Base-by-base conservation (phyloP, 2,888 invertebrate species). In the Dolichomitus sp. region DNA sequence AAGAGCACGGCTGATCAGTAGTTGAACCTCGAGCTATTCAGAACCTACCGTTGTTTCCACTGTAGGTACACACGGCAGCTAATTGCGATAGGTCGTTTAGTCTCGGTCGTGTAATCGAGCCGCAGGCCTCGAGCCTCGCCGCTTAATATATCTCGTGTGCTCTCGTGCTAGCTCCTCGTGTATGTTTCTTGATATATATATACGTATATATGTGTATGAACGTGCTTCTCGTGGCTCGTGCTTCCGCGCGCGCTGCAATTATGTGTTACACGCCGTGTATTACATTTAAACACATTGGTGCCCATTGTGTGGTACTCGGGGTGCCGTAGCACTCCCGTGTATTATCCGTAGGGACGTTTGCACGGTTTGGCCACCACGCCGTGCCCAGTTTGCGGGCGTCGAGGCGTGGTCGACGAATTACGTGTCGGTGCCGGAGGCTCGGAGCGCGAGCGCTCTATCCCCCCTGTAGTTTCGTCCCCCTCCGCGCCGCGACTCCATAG, bases 341-440 rank as follows among this genome's bases (percentile, higher is more conserved):
- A 83, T 80, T 83, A 83, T 54, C 76, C 76, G 76, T 79, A 65
- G 77, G 82, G 61, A 75, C 82, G 82, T 79, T 82, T 82, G 82
- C 72, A 76, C 48, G 61, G 74, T 79, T 79, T 57, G 77, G 73
- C 57, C 54, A 70, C 79, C 69, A 75, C 79, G 77, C 81, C 79
- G 84, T 80, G 65, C 75, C 84, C 65, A 79, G 83, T 73, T 82
- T 83, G 85, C 78, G 76, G 81, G 84, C 86, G 86, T 81, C 85
- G 88, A 87, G 88, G 89, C 89, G 89, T 88, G 89, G 86, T 78
- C 85, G 81, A 81, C 85, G 86, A 88, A 89, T 89, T 88, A 88
- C 87, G 86, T 87, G 86, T 84, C 86, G 85, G 84, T 84, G 79
- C 74, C 73, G 76, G 72, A 80, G 76, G 68, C 65, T 76, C 50